These are phyloP conservation scores for Diadema setosum DNA, from an alignment of 35 echinoderm and acorn worm species.

Conservation along the genomic window DNA sequence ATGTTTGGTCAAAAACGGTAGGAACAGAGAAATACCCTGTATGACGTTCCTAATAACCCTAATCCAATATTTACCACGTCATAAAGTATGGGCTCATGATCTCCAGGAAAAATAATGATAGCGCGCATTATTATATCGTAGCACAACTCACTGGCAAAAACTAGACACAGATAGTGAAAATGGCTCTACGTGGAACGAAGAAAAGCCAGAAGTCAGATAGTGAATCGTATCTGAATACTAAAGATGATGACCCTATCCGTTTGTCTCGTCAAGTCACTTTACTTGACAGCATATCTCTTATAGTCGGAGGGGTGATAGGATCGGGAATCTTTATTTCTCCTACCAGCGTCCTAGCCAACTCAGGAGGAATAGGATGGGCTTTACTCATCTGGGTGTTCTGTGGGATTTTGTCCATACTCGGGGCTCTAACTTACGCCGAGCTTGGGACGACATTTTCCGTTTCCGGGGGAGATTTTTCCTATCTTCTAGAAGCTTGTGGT, in stretches of 20 bases:
- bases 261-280: slow-evolving; percentile 44
- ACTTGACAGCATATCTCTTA: slow-evolving; percentile 39
- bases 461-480: slow-evolving; percentile 86
- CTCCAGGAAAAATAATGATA: background rate
- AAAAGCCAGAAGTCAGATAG: background rate
- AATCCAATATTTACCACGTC: too few relatives aligned
- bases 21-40: too few relatives aligned
- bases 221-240: background rate
- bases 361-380: slow-evolving; percentile 48
- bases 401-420: slow-evolving; percentile 58
- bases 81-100: too few relatives aligned
- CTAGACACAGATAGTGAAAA: background rate
- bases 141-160: background rate
- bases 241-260: background rate
- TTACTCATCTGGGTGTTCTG: slow-evolving; percentile 57
- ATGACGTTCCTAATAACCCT: too few relatives aligned
- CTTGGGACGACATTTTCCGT: slow-evolving; percentile 51
- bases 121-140: background rate
- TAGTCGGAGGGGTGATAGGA: slow-evolving; percentile 68
- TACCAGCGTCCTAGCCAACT: slow-evolving; percentile 52
- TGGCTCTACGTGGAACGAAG: background rate
- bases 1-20: too few relatives aligned
- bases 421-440: slow-evolving; percentile 73
- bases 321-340: slow-evolving; percentile 91
- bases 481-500: slow-evolving; percentile 39